phyloP scores from a whole-genome alignment of 2,888 invertebrate genomes.

The Lordiphosa fenestrarum region DNA sequence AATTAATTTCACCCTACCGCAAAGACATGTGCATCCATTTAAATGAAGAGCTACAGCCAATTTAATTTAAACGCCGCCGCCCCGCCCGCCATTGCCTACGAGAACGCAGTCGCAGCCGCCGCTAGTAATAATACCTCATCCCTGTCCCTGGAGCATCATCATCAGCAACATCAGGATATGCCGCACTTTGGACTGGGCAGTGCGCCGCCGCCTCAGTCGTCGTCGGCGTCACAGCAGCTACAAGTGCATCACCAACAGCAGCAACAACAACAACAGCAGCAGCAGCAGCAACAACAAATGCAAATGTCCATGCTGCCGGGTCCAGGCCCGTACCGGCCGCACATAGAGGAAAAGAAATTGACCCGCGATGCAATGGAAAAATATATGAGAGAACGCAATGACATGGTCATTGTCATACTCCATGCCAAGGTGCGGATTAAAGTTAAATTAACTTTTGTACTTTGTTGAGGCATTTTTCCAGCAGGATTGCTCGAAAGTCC shows the following conservation, averaged over 20 bases:
- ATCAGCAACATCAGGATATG: constrained; percentile 73
- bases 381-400: constrained; percentile 95
- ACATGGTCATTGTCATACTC: constrained; percentile 97
- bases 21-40: constrained; percentile 56
- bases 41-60: constrained; percentile 76
- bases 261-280: constrained; percentile 59
- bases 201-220: constrained; percentile 53
- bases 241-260: constrained; percentile 61
- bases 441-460: no score
- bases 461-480: no score
- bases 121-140: constrained; percentile 37
- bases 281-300: constrained; percentile 72
- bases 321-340: constrained; percentile 76
- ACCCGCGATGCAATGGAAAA: constrained; percentile 90
- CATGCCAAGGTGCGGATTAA: constrained; percentile 89
- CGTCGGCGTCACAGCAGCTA: constrained; percentile 44
- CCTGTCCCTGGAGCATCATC: constrained; percentile 50
- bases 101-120: constrained; percentile 57
- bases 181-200: constrained; percentile 81
- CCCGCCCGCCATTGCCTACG: constrained; percentile 65
- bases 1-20: constrained; percentile 35
- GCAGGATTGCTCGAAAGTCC: no score
- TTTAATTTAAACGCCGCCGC: constrained; percentile 66
- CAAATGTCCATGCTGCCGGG: constrained; percentile 78
- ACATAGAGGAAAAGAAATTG: constrained; percentile 85